Percentiles rank a stretch among this genome's conserved stretches.
Evolutionary conservation across 2,113 vertebrate genomes (phyloP).

Genomic region (Halcyon senegalensis): DNA sequence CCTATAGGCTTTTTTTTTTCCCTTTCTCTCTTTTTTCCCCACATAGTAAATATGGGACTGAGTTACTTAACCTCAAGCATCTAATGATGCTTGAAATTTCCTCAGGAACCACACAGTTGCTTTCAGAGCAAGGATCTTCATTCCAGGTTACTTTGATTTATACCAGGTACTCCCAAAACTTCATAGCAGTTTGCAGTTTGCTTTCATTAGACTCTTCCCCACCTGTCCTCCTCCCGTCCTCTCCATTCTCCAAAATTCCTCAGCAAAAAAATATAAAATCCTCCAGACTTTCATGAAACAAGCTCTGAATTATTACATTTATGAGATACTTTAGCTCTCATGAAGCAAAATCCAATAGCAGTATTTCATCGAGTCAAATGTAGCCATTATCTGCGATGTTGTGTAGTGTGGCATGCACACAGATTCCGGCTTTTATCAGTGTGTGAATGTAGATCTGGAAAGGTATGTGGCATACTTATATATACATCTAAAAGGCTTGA

Average conservation of each 20-base stretch:
- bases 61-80: not conserved
- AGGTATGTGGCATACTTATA: not conserved
- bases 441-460: not conserved
- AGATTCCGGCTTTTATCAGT: not conserved
- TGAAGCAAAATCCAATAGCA: not conserved
- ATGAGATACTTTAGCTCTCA: not conserved
- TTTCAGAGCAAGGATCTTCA: not conserved
- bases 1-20: fast-evolving
- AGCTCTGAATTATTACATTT: not conserved
- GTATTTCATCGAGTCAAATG: not conserved
- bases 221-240: not conserved
- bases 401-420: not conserved
- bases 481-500: not conserved
- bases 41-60: not conserved
- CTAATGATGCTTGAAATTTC: not conserved
- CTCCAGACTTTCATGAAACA: not conserved
- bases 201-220: not conserved
- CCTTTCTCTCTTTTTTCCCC: no score
- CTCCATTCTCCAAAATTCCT: not conserved
- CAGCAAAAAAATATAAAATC: not conserved
- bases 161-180: not conserved
- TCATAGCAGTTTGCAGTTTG: not conserved
- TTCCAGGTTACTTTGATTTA: not conserved
- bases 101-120: not conserved
- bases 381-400: not conserved